These are phyloP conservation scores for Ibidorhyncha struthersii DNA, from an alignment of 2,113 vertebrate species.

Conservation along the genomic window DNA sequence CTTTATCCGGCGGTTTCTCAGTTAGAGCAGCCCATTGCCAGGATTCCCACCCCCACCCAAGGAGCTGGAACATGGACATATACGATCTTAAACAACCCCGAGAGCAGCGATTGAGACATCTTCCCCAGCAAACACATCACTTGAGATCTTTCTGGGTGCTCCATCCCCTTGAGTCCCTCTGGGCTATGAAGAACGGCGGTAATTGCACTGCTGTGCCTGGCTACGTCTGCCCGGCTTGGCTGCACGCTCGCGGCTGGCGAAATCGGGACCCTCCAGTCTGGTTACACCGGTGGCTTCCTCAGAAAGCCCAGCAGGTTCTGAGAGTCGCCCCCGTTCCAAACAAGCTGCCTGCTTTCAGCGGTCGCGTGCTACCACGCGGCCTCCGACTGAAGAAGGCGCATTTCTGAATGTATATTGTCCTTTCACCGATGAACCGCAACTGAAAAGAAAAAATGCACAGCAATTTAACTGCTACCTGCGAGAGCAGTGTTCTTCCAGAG, in stretches of 20 bases:
- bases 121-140: background rate
- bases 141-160: background rate
- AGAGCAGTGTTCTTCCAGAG: background rate
- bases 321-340: background rate
- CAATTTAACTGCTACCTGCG: background rate
- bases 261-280: background rate
- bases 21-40: background rate
- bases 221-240: background rate
- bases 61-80: fast-evolving
- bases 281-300: fast-evolving
- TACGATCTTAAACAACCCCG: fast-evolving
- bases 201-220: background rate
- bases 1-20: background rate
- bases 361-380: fast-evolving
- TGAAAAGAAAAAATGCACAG: background rate
- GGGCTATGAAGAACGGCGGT: fast-evolving
- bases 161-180: background rate
- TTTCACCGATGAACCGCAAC: background rate
- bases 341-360: background rate
- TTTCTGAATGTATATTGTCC: background rate
- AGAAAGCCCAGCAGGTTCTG: background rate
- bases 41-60: background rate
- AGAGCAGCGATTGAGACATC: background rate
- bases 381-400: background rate
- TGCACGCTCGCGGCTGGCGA: background rate